Evolutionary conservation across 2,797 vertebrate species (phyloP), one percentile per base, ranked within the genome.

Genomic region (Scolopax rusticola): DNA sequence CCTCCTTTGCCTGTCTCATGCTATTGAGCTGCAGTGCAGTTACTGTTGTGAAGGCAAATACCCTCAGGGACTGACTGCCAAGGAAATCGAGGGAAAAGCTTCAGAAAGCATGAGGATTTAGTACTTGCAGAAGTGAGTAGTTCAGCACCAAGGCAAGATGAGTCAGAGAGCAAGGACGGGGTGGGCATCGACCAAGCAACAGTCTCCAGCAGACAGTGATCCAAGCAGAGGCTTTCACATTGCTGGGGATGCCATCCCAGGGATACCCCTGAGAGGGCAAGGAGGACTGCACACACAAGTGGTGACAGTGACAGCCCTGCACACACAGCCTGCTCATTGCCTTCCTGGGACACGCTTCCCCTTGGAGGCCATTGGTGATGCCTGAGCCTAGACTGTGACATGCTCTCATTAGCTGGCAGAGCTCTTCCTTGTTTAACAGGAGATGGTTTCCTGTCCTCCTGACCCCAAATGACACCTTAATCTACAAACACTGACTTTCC

Each of bases 391-490:
- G 48, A 25, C 33, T 60, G 45, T 65, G 80, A 80, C 64, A 40
- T 3, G 70, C 36, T 94, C 36, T 95, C 92, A 76, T 96, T 95
- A 96, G 69, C 86, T 95, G 84, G 56, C 83, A 81, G 60, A 83
- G 64, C n/a, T 92, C 59, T 69, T 89, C 32, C 65, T 50, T 84
- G 69, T 80, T 91, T 85, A 92, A 83, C 68, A 89, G 67, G 79
- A 93, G 69, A 84, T 47, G 63, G 73, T 76, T 94, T 94, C 87
- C 84, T 56, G 60, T 73, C 79, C 85, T 93, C 24, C 84, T 96
- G 88, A 96, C 88, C 89, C 84, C 45, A 94, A 73, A 80, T 38
- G 78, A 88, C 86, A 91, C 67, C 79, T 89, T 70, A 57, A 92
- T 92, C 86, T 91, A 83, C 67, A 76, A 92, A 92, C 3, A 19